Evolutionary conservation across 92 coral and sea anemone species (phyloP).

Genomic region (Porites lobata): DNA sequence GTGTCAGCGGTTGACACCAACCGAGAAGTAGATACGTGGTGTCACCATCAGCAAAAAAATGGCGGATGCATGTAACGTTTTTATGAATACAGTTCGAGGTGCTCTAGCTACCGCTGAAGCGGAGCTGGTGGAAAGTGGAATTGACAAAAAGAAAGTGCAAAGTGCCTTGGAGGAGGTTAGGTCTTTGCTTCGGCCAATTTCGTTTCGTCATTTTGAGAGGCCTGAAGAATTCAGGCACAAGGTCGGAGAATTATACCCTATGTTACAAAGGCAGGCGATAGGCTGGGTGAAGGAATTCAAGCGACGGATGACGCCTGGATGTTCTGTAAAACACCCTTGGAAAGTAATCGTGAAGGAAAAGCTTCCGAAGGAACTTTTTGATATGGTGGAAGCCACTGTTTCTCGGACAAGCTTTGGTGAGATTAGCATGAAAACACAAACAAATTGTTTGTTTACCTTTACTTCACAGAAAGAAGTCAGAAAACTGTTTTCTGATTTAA

Average conservation of each 20-base stretch:
- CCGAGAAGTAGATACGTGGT: no score
- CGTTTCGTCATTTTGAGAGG: background rate
- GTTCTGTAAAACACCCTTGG: slow-evolving; percentile 30
- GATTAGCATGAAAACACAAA: background rate
- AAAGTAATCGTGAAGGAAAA: slow-evolving; percentile 11
- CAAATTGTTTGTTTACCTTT: slow-evolving; percentile 31
- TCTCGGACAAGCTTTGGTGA: slow-evolving; percentile 22
- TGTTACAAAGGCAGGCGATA: slow-evolving; percentile 2
- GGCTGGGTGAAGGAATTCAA: slow-evolving; percentile 14
- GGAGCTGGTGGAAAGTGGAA: slow-evolving; percentile 1
- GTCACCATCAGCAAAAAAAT: no score
- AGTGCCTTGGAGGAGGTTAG: slow-evolving; percentile 17
- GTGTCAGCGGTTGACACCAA: no score
- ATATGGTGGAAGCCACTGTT: slow-evolving; percentile 9
- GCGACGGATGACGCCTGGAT: slow-evolving; percentile 29
- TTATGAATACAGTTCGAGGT: no score
- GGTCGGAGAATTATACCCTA: slow-evolving; percentile 15
- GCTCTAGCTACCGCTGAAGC: slow-evolving; percentile 19
- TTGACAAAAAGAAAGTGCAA: background rate
- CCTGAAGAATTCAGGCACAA: slow-evolving; percentile 8
- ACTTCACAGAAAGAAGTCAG: slow-evolving; percentile 3
- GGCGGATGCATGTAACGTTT: no score
- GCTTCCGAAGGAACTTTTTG: slow-evolving; percentile 24
- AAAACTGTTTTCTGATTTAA: slow-evolving; percentile 8
- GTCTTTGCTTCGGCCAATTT: slow-evolving; percentile 18